Evolutionary conservation across 2,113 vertebrate species (phyloP).

Genomic region (Cnemophilus loriae): DNA sequence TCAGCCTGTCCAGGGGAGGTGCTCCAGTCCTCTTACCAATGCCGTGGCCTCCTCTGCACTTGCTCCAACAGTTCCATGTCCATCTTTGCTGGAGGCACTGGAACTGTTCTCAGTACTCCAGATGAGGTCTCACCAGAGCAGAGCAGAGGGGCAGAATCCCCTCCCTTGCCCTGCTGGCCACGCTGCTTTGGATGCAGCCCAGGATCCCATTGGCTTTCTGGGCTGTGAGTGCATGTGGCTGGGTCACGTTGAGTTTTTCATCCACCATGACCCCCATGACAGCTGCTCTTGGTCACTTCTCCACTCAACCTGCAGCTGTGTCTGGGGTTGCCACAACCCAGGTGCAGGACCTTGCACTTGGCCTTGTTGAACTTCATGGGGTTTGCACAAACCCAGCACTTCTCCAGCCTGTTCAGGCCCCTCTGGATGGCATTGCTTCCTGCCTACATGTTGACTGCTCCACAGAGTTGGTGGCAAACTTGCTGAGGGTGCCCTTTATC

Average conservation of each 20-base stretch:
- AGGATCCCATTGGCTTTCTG: neutral
- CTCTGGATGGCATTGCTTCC: neutral
- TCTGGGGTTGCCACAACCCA: neutral
- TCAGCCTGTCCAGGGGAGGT: neutral
- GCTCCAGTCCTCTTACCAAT: neutral
- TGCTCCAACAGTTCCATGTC: neutral
- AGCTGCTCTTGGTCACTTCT: neutral
- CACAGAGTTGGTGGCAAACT: neutral
- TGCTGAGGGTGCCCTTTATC: neutral
- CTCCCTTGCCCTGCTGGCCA: neutral
- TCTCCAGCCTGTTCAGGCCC: neutral
- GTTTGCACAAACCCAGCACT: neutral
- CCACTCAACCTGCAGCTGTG: neutral
- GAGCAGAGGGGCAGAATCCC: neutral
- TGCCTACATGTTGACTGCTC: fast-evolving
- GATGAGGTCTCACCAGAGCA: neutral
- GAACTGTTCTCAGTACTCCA: neutral
- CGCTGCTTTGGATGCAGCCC: neutral
- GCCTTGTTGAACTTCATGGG: neutral
- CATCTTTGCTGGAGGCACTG: neutral
- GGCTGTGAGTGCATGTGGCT: too few relatives aligned
- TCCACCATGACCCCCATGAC: too few relatives aligned
- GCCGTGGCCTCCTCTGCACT: neutral
- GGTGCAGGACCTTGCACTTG: too few relatives aligned
- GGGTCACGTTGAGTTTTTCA: too few relatives aligned